Evolutionary conservation across 2,888 invertebrate genomes (phyloP), one percentile per base, ranked within the genome.

Genomic region (Habrosyne pyritoides): DNA sequence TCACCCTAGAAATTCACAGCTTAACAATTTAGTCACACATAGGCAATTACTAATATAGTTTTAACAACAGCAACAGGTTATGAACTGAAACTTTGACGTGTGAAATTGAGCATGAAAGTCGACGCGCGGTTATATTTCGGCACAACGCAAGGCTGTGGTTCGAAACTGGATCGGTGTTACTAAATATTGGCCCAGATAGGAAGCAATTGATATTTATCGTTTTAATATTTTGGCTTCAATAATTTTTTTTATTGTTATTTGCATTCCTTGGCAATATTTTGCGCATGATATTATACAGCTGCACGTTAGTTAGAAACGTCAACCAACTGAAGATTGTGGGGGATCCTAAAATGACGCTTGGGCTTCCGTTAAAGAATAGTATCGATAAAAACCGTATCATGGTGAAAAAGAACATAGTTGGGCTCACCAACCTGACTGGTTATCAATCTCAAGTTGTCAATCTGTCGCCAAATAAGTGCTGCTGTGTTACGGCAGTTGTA

Each of bases 61-160:
- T 24, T 42, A 42, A 18, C 42, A 42, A 2, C 65, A 66, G 66
- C 63, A 67, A 72, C 73, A 61, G 64, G 69, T 73, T 72, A 18
- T 61, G 30, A 30, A 53, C 53, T 66, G 54, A 65, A 63, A 64
- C 60, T 67, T 67, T 62, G 69, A 76, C 71, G 74, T 59, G 66
- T 73, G 67, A 75, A 79, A 78, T 70, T 76, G 60, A 65, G 69
- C 71, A 78, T 79, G 75, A 79, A 78, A 77, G 65, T 67, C 60
- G 58, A 60, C 46, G 50, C 33, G 57, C 55, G 50, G 60, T 58
- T 26, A 54, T 59, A 54, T 73, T 75, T 76, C 59, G 61, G 57
- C 53, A 61, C 67, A 64, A 67, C 65, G 64, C 54, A 49, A 33
- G 54, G 60, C 46, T 22, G 42, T 52, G 53, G 57, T 56, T 54